Evolutionary conservation across 2,888 invertebrate species (phyloP), one percentile per base, ranked within the genome.

Genomic region (Calephelis perditalis): DNA sequence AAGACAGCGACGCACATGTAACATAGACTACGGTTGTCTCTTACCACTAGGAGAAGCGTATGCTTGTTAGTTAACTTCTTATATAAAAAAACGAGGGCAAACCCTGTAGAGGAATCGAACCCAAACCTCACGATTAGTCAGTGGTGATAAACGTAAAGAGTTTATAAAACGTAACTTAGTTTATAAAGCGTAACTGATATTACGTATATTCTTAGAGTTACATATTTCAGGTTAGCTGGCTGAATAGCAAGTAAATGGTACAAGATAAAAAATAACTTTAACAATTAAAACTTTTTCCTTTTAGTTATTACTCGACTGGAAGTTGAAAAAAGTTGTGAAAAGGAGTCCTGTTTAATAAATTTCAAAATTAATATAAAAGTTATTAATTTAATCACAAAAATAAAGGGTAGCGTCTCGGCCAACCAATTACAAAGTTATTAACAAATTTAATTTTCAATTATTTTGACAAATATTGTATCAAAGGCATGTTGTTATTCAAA

Each of bases 321-420:
- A 49, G 49, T 49, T 49, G 12, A 26, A 49, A 49, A 49, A 49
- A 26, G 9, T 49, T 49, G 15, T 49, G 12, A 10, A 26, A 26
- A 49, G 49, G 49, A 15, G 26, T 49, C 26, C 49, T 49, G 15
- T 49, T 49, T 49, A 49, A 49, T 49, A 49, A 26, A 49, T 49
- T 26, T 49, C 49, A 10, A 49, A 49, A 15, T 49, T 15, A 49
- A 49, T 49, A 49, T 12, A 10, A 49, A 49, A 49, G 9, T 26
- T 26, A 49, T 49, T 49, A 49, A 49, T 49, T 49, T 49, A 49
- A 49, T 49, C 26, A 49, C 49, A 49, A 49, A 49, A 49, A 49
- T 49, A 49, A 49, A 49, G 49, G 49, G 49, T 49, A 5, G 5
- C 15, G 15, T 8, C 5, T 26, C 49, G 49, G 10, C 26, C 5